These are phyloP conservation scores for Dreissena rostriformis DNA, from an alignment of 1,140 invertebrate genomes.

Conservation along the genomic window DNA sequence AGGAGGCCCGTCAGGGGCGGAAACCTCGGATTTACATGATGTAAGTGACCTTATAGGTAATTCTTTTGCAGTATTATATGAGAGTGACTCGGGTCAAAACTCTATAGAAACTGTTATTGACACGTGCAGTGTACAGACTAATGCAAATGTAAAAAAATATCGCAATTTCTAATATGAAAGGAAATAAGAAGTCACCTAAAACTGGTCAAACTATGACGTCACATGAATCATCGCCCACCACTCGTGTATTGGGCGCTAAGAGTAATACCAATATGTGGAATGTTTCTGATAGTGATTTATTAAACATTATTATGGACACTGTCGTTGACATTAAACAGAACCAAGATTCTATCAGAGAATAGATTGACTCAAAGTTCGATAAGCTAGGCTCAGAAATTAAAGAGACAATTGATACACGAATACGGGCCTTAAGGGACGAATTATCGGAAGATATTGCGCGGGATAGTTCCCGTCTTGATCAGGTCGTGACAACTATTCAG, in stretches of 20 bases:
- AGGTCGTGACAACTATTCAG: constrained; percentile 43
- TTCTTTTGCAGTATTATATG: constrained; percentile 17
- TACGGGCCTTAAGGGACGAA: constrained; percentile 21
- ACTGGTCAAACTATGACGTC: not conserved
- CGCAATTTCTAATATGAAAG: constrained; percentile 7
- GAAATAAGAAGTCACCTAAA: constrained; percentile 12
- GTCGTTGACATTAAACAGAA: constrained; percentile 22
- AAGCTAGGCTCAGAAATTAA: constrained; percentile 2
- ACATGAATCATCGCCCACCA: not conserved
- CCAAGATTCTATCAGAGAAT: constrained; percentile 4
- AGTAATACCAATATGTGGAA: not conserved
- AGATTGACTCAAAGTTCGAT: constrained; percentile 24
- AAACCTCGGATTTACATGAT: constrained; percentile 3
- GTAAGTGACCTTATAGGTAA: constrained; percentile 14
- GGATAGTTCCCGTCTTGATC: constrained; percentile 15
- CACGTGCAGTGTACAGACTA: not conserved
- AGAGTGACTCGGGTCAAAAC: constrained; percentile 13
- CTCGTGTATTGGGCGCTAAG: not conserved
- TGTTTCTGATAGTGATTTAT: constrained; percentile 15
- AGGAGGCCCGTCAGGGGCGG: constrained; percentile 10
- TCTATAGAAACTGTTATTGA: constrained; percentile 12
- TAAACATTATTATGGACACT: constrained; percentile 29
- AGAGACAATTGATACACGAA: constrained; percentile 23
- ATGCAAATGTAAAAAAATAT: too few relatives aligned
- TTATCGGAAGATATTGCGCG: constrained; percentile 17